Evolutionary conservation across 1,140 invertebrate genomes (phyloP).

Genomic region (Nephotettix cincticeps): DNA sequence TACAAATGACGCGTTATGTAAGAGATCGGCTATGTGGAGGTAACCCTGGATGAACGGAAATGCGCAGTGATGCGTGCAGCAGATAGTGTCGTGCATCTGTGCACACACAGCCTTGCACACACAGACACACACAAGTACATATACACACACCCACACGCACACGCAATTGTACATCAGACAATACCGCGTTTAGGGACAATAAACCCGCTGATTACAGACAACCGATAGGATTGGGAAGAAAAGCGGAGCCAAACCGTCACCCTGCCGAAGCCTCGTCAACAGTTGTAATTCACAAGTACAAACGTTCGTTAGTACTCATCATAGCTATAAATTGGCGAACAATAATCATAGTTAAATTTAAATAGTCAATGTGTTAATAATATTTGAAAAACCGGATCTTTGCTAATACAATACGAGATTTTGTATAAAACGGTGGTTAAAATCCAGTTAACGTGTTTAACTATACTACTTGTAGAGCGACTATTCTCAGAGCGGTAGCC

Average conservation of each 20-base stretch:
- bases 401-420: no score
- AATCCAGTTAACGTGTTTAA: no score
- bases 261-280: background rate
- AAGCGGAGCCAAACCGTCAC: background rate
- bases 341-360: no score
- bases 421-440: no score
- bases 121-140: slow-evolving; percentile 1
- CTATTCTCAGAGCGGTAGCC: no score
- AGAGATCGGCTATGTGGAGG: no score
- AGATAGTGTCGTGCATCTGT: background rate
- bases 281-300: no score
- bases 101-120: background rate
- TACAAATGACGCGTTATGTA: background rate
- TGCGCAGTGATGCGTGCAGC: background rate
- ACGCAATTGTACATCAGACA: background rate
- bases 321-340: no score
- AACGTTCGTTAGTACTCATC: no score
- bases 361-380: no score
- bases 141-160: background rate
- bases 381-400: no score
- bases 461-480: no score
- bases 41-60: background rate
- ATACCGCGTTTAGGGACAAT: background rate
- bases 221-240: background rate
- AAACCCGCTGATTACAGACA: background rate